These are phyloP conservation scores for Platichthys flesus DNA, from an alignment of 2,113 vertebrate species.

Conservation along the genomic window DNA sequence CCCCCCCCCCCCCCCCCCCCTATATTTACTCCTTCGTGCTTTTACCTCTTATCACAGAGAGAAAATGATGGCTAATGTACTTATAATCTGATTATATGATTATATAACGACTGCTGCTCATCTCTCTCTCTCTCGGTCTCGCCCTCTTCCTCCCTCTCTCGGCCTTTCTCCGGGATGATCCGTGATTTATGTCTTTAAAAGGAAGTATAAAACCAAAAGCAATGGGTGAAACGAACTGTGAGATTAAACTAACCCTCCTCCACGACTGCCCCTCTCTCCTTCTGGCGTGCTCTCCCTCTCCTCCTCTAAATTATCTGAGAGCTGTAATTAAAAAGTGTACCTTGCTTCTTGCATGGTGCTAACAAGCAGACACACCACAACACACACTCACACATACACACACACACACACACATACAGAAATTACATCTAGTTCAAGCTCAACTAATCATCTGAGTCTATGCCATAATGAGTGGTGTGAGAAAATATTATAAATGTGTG, in stretches of 20 bases:
- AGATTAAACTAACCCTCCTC: constrained; percentile 79
- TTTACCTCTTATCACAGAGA: constrained; percentile 57
- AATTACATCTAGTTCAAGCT: constrained; percentile 61
- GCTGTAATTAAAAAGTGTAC: constrained; percentile 78
- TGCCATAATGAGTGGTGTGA: constrained; percentile 21
- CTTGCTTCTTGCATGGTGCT: constrained; percentile 64
- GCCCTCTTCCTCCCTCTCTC: constrained; percentile 20
- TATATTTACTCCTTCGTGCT: constrained; percentile 33
- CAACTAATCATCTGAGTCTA: constrained; percentile 61
- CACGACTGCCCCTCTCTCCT: constrained; percentile 41
- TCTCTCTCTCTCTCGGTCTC: constrained; percentile 41
- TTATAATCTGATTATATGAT: constrained; percentile 65
- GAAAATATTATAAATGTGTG: constrained; percentile 23
- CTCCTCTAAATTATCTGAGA: constrained; percentile 74
- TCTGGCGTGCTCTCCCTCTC: constrained; percentile 26
- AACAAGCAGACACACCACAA: constrained; percentile 53
- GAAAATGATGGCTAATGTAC: constrained; percentile 63
- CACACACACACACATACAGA: background rate
- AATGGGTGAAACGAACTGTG: constrained; percentile 78
- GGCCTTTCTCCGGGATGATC: constrained; percentile 58
- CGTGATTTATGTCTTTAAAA: constrained; percentile 78
- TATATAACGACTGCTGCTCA: constrained; percentile 58
- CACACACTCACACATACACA: constrained; percentile 19
- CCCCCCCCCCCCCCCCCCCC: background rate
- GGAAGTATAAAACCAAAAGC: constrained; percentile 76